Conservation (phyloP, 2,888 invertebrate species). For the Agrochola lota region DNA sequence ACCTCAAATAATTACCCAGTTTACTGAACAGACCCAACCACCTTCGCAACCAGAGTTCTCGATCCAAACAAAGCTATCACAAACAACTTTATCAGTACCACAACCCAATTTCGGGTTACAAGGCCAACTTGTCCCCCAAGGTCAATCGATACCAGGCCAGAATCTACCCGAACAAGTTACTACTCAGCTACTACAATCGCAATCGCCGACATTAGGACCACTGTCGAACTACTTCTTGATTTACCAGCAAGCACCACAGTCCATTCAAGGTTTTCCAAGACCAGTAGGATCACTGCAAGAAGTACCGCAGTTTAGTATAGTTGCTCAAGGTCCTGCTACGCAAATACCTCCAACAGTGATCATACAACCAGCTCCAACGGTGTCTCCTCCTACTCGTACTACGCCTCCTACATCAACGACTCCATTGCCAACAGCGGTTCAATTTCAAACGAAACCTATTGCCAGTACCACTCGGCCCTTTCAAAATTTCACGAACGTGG, state of each 20-base stretch:
- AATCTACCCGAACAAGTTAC: constrained; percentile 20
- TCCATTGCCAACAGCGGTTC: constrained; percentile 22
- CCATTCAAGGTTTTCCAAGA: constrained; percentile 60
- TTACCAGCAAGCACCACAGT: constrained; percentile 76
- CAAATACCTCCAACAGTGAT: constrained; percentile 42
- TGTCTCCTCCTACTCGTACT: constrained; percentile 54
- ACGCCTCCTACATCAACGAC: constrained; percentile 60
- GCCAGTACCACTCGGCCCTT: constrained; percentile 32
- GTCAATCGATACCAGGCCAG: constrained; percentile 35
- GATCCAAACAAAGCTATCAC: constrained; percentile 22
- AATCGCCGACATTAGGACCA: constrained; percentile 45
- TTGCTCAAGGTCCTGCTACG: constrained; percentile 20
- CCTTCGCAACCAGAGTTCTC: constrained; percentile 39
- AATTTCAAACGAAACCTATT: constrained; percentile 31
- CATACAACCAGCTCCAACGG: constrained; percentile 54
- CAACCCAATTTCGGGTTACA: constrained; percentile 13
- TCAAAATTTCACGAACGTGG: constrained; percentile 22
- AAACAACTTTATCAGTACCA: constrained; percentile 38
- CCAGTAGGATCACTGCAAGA: constrained; percentile 43
- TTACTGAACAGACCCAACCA: constrained; percentile 43
- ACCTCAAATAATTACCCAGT: constrained; percentile 47
- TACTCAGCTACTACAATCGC: constrained; percentile 26
- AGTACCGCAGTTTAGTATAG: constrained; percentile 48
- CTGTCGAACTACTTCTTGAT: constrained; percentile 70
- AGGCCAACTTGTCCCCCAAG: constrained; percentile 27